These are phyloP conservation scores for Habrosyne pyritoides DNA, from an alignment of 2,888 invertebrate genomes.

Conservation along the genomic window DNA sequence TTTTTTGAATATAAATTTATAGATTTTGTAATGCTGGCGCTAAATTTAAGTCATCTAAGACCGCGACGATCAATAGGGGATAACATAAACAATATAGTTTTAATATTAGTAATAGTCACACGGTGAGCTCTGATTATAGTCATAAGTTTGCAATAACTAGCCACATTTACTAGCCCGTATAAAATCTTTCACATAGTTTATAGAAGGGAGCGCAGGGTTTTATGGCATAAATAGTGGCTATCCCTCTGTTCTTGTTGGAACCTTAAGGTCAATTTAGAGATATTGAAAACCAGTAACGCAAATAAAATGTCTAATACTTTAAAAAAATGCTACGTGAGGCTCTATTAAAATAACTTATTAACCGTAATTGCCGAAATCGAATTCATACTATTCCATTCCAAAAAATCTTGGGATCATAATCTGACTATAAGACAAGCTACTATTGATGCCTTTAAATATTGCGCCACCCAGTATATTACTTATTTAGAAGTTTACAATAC, in stretches of 20 bases:
- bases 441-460: background rate
- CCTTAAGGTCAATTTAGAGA: too few relatives aligned
- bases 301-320: background rate
- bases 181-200: background rate
- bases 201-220: too few relatives aligned
- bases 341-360: background rate
- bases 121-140: constrained; percentile 16
- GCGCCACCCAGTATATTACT: background rate
- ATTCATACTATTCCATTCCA: too few relatives aligned
- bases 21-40: background rate
- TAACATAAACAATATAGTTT: constrained; percentile 16
- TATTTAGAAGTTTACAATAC: constrained; percentile 6
- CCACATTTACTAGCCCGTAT: constrained; percentile 7
- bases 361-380: too few relatives aligned
- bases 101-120: constrained; percentile 21
- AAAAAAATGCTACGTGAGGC: too few relatives aligned
- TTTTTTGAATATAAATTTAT: constrained; percentile 1
- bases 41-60: constrained; percentile 3
- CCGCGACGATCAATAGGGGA: constrained; percentile 12
- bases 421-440: background rate
- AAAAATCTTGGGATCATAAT: too few relatives aligned
- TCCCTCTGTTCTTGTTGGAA: too few relatives aligned
- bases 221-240: background rate
- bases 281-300: too few relatives aligned
- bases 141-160: constrained; percentile 31